Evolutionary conservation across 1,140 invertebrate genomes (phyloP).

Genomic region (Teleopsis dalmanni): DNA sequence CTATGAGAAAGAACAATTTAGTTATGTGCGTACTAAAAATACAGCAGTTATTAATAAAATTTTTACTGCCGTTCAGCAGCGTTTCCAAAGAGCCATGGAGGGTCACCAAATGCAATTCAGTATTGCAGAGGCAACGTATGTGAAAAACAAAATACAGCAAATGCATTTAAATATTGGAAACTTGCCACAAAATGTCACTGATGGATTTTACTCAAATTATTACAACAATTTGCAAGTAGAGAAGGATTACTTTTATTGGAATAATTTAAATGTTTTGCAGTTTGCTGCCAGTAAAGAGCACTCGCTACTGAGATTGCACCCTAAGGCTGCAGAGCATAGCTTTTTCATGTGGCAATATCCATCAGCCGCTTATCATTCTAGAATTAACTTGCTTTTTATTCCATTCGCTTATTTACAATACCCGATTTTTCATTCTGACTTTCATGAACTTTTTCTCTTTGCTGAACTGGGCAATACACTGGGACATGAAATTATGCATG

Average conservation of each 20-base stretch:
- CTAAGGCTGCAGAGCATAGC: neutral
- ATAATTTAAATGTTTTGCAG: slow-evolving; percentile 6
- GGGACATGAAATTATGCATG: slow-evolving; percentile 32
- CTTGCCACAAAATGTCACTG: neutral
- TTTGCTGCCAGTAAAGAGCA: neutral
- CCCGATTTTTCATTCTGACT: slow-evolving; percentile 24
- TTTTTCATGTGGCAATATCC: slow-evolving; percentile 3
- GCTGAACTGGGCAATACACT: slow-evolving; percentile 32
- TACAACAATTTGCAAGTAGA: neutral
- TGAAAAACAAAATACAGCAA: neutral
- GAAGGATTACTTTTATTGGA: slow-evolving; percentile 1
- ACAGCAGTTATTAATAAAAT: slow-evolving; percentile 1
- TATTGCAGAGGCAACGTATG: neutral
- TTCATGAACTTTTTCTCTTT: slow-evolving; percentile 28
- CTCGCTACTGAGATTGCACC: neutral
- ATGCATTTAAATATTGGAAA: slow-evolving; percentile 12
- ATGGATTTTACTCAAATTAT: neutral
- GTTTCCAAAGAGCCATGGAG: neutral
- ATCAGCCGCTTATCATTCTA: slow-evolving; percentile 29
- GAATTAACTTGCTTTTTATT: slow-evolving; percentile 27
- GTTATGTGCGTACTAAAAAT: neutral
- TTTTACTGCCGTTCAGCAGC: neutral
- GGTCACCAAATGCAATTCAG: neutral
- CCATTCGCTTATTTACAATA: slow-evolving; percentile 28
- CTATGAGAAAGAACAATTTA: slow-evolving; percentile 3